Percentiles rank a stretch among this genome's conserved stretches.
Evolutionary conservation across 2,797 vertebrate genomes (phyloP).

Genomic region (Epinephelus awoara): DNA sequence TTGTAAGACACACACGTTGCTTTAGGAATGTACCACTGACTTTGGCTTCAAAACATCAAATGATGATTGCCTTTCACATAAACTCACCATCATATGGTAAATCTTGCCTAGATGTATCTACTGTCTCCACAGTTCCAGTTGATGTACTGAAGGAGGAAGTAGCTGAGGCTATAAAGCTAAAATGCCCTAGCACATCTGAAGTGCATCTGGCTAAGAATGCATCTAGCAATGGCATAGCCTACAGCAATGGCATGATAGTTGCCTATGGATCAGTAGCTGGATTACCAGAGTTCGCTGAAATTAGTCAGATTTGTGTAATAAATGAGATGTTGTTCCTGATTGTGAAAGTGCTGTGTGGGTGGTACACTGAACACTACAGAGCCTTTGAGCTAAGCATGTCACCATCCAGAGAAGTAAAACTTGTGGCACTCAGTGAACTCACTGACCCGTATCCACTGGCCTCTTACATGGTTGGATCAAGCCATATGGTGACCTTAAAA

Average conservation of each 20-base stretch:
- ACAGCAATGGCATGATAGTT: slow-evolving; percentile 6
- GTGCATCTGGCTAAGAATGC: slow-evolving; percentile 3
- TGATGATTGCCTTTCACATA: not conserved
- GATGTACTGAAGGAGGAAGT: slow-evolving; percentile 2
- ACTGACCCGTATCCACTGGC: slow-evolving; percentile 14
- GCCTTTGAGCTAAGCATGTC: slow-evolving; percentile 26
- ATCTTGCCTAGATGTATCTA: not conserved
- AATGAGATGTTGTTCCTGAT: slow-evolving; percentile 22
- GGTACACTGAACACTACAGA: slow-evolving; percentile 30
- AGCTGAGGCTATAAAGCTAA: not conserved
- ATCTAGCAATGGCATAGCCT: slow-evolving; percentile 1
- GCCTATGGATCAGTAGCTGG: not conserved
- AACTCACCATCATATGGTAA: slow-evolving; percentile 12
- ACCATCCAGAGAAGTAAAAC: slow-evolving; percentile 1
- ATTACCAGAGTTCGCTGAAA: slow-evolving; percentile 19
- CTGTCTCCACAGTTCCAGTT: slow-evolving; percentile 6
- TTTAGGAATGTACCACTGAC: slow-evolving; percentile 32
- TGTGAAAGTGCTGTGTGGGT: too few species aligned
- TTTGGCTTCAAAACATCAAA: slow-evolving; percentile 9
- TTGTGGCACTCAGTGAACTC: slow-evolving; percentile 12
- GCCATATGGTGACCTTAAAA: slow-evolving; percentile 11
- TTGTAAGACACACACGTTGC: slow-evolving; percentile 15
- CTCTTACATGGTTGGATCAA: not conserved
- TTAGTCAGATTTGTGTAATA: slow-evolving; percentile 15
- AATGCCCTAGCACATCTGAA: not conserved